These are phyloP conservation scores for Aphelenchoides avenae DNA, from an alignment of 1,140 invertebrate genomes.

Conservation along the genomic window DNA sequence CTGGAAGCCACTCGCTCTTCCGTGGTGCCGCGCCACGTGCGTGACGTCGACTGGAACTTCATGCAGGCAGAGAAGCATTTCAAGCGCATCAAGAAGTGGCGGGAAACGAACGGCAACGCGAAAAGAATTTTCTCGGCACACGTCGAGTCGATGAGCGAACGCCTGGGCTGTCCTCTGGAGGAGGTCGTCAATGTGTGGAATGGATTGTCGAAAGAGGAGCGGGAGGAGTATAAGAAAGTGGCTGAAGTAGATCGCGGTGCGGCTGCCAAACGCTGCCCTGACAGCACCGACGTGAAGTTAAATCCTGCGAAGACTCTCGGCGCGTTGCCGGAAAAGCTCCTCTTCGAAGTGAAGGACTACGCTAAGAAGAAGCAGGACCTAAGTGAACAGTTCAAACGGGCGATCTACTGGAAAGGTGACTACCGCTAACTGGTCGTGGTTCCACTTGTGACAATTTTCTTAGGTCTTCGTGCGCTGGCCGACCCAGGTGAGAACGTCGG, in stretches of 20 bases:
- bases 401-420: constrained; percentile 56
- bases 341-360: constrained; percentile 43
- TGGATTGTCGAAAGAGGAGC: constrained; percentile 10
- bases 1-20: constrained; percentile 54
- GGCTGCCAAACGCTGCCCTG: constrained; percentile 1
- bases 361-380: constrained; percentile 13
- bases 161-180: background rate
- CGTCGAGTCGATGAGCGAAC: background rate
- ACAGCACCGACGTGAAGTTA: constrained; percentile 10
- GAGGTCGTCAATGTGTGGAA: constrained; percentile 9
- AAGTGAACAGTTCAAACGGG: constrained; percentile 12
- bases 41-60: constrained; percentile 33
- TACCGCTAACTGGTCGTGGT: constrained; percentile 13
- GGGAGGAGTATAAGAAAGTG: background rate
- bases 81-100: constrained; percentile 17
- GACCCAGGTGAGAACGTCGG: constrained; percentile 93
- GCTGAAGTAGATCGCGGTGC: constrained; percentile 2
- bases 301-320: constrained; percentile 41
- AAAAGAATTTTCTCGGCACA: background rate
- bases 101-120: background rate
- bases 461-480: constrained; percentile 70
- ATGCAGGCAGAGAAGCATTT: constrained; percentile 28
- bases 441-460: constrained; percentile 7
- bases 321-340: constrained; percentile 51
- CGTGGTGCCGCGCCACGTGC: constrained; percentile 8